Evolutionary conservation across 1,140 invertebrate species (phyloP).

Genomic region (Diprion similis): DNA sequence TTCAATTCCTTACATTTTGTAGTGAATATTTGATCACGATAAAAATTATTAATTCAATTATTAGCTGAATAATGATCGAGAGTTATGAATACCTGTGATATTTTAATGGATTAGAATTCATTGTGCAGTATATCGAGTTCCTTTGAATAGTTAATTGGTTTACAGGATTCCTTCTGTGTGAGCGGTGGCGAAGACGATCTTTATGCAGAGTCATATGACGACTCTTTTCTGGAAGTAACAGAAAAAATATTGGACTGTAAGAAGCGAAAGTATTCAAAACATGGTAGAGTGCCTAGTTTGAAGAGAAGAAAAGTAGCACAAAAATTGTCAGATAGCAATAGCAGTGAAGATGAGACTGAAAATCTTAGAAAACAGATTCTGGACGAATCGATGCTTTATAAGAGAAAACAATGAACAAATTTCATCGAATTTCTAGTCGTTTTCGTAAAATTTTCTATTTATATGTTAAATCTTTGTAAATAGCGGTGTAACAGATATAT

Average conservation of each 20-base stretch:
- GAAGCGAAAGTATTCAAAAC: constrained; percentile 25
- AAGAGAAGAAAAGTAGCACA: constrained; percentile 14
- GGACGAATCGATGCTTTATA: constrained; percentile 28
- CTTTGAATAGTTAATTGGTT: constrained; percentile 17
- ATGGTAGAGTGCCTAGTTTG: constrained; percentile 8
- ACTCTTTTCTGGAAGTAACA: constrained; percentile 9
- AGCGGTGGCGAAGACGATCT: constrained; percentile 18
- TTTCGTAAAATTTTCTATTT: background rate
- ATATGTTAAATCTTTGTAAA: background rate
- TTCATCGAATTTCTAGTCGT: constrained; percentile 2
- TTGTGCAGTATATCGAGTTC: too few relatives aligned
- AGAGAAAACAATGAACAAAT: constrained; percentile 21
- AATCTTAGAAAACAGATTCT: constrained; percentile 32
- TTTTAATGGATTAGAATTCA: too few relatives aligned
- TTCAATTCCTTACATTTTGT: too few relatives aligned
- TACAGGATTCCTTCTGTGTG: constrained; percentile 49
- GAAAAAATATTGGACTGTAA: constrained; percentile 26
- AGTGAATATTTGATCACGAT: too few relatives aligned
- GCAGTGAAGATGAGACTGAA: constrained; percentile 46
- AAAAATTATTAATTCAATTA: too few relatives aligned
- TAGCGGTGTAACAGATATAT: background rate
- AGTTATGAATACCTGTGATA: too few relatives aligned
- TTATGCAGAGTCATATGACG: background rate
- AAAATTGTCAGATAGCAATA: constrained; percentile 25
- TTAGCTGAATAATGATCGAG: too few relatives aligned